These are phyloP conservation scores for Cephus nigrinus DNA, from an alignment of 2,888 invertebrate species.

Conservation along the genomic window DNA sequence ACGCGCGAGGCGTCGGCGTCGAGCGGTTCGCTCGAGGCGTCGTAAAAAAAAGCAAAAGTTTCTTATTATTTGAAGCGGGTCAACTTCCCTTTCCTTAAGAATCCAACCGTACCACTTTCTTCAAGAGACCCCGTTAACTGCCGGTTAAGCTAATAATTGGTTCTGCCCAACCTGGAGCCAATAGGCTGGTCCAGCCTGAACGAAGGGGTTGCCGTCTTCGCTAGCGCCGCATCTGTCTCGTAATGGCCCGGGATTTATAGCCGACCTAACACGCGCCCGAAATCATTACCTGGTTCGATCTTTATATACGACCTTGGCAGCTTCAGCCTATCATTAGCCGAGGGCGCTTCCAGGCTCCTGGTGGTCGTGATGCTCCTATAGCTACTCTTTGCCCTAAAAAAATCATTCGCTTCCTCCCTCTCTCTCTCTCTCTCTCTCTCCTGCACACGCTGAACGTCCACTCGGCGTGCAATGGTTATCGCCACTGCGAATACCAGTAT, in stretches of 20 bases:
- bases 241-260: constrained; percentile 60
- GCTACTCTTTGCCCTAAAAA: too few species aligned
- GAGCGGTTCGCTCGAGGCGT: not conserved
- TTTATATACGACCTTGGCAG: constrained; percentile 40
- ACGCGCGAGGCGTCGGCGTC: too few species aligned
- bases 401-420: too few species aligned
- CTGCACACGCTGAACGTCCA: not conserved
- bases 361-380: too few species aligned
- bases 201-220: constrained; percentile 38
- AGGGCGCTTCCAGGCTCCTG: constrained; percentile 20
- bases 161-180: constrained; percentile 12
- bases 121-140: constrained; percentile 11
- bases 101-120: constrained; percentile 13
- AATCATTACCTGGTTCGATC: constrained; percentile 49
- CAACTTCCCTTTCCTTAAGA: constrained; percentile 15
- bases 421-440: not conserved
- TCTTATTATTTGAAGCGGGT: constrained; percentile 8
- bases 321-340: constrained; percentile 43
- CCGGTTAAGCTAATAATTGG: constrained; percentile 32
- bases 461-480: not conserved
- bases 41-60: not conserved
- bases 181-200: not conserved
- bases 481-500: not conserved
- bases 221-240: constrained; percentile 62
- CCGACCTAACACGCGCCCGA: constrained; percentile 52